Evolutionary conservation across 2,797 vertebrate genomes (phyloP).

Genomic region (Gouania willdenowi): DNA sequence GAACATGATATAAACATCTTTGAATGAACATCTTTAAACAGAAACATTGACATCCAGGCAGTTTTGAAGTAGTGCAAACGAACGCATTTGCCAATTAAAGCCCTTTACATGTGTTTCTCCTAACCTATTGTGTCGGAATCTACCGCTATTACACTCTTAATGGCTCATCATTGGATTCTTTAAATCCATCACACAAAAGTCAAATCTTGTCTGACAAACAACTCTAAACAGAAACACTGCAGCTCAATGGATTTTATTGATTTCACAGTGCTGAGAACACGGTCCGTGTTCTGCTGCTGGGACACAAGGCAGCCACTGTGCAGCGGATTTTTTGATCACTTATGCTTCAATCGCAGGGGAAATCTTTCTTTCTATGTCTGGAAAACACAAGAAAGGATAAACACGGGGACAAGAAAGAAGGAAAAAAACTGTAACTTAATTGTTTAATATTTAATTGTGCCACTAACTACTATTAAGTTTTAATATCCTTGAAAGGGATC

Average conservation of each 20-base stretch:
- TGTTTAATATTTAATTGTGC: too few relatives aligned
- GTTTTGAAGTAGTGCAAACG: too few relatives aligned
- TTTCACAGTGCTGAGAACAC: slow-evolving; percentile 41
- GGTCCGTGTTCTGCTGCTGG: slow-evolving; percentile 25
- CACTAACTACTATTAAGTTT: too few relatives aligned
- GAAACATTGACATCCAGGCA: slow-evolving; percentile 2
- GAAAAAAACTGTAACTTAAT: too few relatives aligned
- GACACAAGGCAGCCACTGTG: slow-evolving; percentile 31
- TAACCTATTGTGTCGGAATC: slow-evolving; percentile 15
- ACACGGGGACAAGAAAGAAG: slow-evolving; percentile 5
- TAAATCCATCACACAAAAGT: slow-evolving; percentile 40
- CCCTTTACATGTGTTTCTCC: too few relatives aligned
- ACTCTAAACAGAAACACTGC: slow-evolving; percentile 47
- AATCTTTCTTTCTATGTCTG: too few relatives aligned
- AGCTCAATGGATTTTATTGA: slow-evolving; percentile 59
- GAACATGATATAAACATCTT: background rate
- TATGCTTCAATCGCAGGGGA: slow-evolving; percentile 1
- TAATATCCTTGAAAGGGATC: too few relatives aligned
- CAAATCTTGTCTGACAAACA: slow-evolving; percentile 44
- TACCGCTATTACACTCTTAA: background rate
- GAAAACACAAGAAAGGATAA: slow-evolving; percentile 12
- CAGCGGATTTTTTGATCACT: slow-evolving; percentile 27
- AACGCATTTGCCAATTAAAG: slow-evolving; percentile 23
- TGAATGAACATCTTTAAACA: background rate
- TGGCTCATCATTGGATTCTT: slow-evolving; percentile 25